phyloP scores from a whole-genome alignment of 1,140 invertebrate genomes.

The Drosophila malerkotliana region DNA sequence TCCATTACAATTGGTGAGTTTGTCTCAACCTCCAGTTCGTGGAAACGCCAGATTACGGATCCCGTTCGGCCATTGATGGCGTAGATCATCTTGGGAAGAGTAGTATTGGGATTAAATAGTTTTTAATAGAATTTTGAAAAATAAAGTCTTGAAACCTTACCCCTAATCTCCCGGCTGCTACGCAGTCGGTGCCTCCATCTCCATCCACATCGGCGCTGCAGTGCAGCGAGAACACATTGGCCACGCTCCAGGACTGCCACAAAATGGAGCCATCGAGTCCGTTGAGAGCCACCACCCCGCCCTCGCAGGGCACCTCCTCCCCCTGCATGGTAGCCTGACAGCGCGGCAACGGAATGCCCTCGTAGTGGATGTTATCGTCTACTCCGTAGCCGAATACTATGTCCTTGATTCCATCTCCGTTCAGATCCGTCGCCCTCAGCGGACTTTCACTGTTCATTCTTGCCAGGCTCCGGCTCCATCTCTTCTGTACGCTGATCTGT shows the following conservation, averaged over 20 bases:
- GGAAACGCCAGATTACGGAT: conserved; percentile 88
- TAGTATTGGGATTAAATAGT: not conserved
- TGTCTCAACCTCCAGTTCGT: conserved; percentile 80
- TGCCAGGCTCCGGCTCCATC: conserved; percentile 90
- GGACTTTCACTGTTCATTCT: conserved; percentile 91
- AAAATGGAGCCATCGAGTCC: conserved; percentile 89
- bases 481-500: conserved; percentile 87
- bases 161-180: conserved; percentile 89
- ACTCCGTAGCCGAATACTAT: conserved; percentile 92
- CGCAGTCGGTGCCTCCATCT: conserved; percentile 90
- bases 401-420: conserved; percentile 90
- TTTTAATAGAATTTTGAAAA: not conserved
- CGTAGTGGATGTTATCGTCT: conserved; percentile 83
- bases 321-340: conserved; percentile 71
- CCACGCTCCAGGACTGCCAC: conserved; percentile 90
- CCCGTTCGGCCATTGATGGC: conserved; percentile 89
- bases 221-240: conserved; percentile 90
- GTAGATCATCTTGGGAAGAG: conserved; percentile 86
- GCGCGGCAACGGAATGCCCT: conserved; percentile 73
- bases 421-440: conserved; percentile 89
- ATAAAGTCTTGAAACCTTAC: conserved; percentile 84
- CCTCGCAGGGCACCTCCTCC: conserved; percentile 87
- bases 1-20: conserved; percentile 84
- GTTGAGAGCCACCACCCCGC: conserved; percentile 91
- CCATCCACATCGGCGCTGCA: conserved; percentile 90